Conservation (phyloP, 2,888 invertebrate species). For the Philaethria dido region DNA sequence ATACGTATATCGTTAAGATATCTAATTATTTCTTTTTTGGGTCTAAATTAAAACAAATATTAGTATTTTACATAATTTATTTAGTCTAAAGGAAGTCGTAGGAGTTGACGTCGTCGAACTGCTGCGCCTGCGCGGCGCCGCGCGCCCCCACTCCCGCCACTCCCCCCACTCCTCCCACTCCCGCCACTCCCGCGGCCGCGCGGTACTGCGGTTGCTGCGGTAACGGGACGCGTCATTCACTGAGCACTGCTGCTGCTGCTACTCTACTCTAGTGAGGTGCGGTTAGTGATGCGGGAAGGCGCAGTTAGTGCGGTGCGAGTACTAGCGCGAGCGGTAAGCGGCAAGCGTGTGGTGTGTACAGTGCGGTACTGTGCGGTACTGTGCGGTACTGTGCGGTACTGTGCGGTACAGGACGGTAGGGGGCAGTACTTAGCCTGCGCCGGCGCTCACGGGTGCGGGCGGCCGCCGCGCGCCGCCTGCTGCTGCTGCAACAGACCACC, state of each 20-base stretch:
- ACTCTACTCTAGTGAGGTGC: not conserved
- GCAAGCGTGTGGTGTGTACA: too few species aligned
- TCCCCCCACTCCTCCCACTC: not conserved
- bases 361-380: not conserved
- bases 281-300: not conserved
- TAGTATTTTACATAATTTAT: constrained; percentile 24
- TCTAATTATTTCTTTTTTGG: too few species aligned
- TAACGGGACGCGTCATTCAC: constrained; percentile 34
- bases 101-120: constrained; percentile 74
- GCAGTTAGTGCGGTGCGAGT: not conserved
- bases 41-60: not conserved
- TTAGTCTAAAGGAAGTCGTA: constrained; percentile 62
- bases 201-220: constrained; percentile 88
- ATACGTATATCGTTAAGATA: too few species aligned
- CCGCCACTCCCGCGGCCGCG: constrained; percentile 47
- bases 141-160: constrained; percentile 65
- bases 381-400: constrained; percentile 50
- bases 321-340: not conserved
- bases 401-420: not conserved
- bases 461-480: constrained; percentile 85
- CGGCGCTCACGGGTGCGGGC: constrained; percentile 85
- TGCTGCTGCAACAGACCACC: constrained; percentile 50
- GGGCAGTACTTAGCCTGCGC: constrained; percentile 50
- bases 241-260: not conserved
- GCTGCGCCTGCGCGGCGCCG: constrained; percentile 66